Evolutionary conservation across 2,113 vertebrate species (phyloP).

Genomic region (Syngnathus typhle): DNA sequence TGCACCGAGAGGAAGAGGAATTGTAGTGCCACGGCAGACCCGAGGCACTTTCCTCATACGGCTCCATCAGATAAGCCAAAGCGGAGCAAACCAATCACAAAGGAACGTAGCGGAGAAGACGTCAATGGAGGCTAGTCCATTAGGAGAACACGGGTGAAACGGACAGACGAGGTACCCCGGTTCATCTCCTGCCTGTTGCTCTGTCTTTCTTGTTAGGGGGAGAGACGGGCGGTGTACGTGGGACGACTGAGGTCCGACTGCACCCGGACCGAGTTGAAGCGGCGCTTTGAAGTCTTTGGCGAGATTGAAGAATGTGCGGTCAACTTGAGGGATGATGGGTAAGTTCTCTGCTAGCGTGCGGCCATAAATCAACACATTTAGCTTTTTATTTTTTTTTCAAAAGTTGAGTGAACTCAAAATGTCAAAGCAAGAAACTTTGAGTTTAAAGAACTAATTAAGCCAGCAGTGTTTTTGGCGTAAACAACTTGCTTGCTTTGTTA

Average conservation of each 20-base stretch:
- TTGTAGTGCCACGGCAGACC: slow-evolving; percentile 51
- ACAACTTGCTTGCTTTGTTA: no score
- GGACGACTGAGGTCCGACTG: slow-evolving; percentile 89
- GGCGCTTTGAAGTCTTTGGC: slow-evolving; percentile 98
- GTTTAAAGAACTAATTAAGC: no score
- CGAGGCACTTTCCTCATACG: slow-evolving; percentile 44
- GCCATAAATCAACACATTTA: not conserved
- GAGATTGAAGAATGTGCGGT: slow-evolving; percentile 98
- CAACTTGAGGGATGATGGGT: slow-evolving; percentile 94
- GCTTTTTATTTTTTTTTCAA: no score
- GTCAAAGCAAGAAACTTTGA: no score
- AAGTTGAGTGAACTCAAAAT: no score
- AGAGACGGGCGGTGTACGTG: slow-evolving; percentile 92
- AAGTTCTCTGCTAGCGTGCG: slow-evolving; percentile 47
- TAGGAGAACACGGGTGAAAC: slow-evolving; percentile 26
- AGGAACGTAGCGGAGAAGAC: slow-evolving; percentile 12
- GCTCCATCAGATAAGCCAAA: slow-evolving; percentile 56
- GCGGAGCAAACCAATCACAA: slow-evolving; percentile 49
- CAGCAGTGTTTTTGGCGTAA: no score
- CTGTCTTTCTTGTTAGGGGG: slow-evolving; percentile 77
- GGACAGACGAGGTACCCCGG: slow-evolving; percentile 28
- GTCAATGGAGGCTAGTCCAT: slow-evolving; percentile 58
- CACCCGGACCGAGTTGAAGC: slow-evolving; percentile 88
- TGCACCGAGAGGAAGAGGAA: slow-evolving; percentile 52
- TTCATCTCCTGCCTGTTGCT: slow-evolving; percentile 48